A percentile compares a stretch with the other conserved stretches of the same genome.
phyloP scores from a whole-genome alignment of 1,140 invertebrate genomes.

The Octopus bimaculoides region DNA sequence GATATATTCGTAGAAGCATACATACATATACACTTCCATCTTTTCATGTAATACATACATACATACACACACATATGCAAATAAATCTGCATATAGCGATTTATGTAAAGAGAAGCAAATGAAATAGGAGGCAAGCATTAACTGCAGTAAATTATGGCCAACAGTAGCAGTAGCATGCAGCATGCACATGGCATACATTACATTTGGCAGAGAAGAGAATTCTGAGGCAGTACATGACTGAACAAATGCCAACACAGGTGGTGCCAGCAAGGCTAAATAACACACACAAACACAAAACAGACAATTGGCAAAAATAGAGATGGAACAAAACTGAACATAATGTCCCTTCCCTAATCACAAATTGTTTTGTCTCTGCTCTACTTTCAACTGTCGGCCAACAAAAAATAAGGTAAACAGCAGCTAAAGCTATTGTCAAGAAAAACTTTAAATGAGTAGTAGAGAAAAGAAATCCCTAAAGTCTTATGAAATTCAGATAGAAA shows the following conservation, averaged over 20 bases:
- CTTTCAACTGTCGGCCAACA: too few species aligned
- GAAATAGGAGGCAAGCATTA: neutral
- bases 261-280: conserved; percentile 5
- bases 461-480: too few species aligned
- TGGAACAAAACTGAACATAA: neutral
- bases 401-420: too few species aligned
- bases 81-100: too few species aligned
- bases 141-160: neutral
- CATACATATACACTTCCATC: too few species aligned
- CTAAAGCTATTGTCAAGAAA: too few species aligned
- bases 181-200: conserved; percentile 7
- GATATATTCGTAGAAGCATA: too few species aligned
- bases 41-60: too few species aligned
- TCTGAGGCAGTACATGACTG: neutral
- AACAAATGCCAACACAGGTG: neutral
- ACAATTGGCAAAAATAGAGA: neutral
- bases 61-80: too few species aligned
- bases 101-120: conserved; percentile 3
- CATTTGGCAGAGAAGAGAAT: neutral
- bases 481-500: too few species aligned
- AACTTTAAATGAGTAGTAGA: too few species aligned
- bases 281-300: neutral
- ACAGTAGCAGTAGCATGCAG: neutral
- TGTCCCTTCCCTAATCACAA: neutral
- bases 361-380: neutral